These are phyloP conservation scores for Ooceraea biroi DNA, from an alignment of 1,140 invertebrate genomes.

Conservation along the genomic window DNA sequence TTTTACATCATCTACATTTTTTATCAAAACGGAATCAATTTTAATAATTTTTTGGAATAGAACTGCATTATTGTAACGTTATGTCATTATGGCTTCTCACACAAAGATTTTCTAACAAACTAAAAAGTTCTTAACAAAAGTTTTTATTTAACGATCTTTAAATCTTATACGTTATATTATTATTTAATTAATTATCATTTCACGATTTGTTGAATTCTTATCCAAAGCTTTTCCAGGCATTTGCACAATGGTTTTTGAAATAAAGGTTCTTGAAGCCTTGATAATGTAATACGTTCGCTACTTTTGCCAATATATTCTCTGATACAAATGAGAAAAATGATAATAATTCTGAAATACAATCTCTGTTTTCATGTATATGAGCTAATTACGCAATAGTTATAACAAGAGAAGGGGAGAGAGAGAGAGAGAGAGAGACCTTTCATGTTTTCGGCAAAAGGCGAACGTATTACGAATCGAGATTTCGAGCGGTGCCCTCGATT, in stretches of 20 bases:
- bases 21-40: background rate
- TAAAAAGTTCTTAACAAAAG: conserved; percentile 3
- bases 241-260: background rate
- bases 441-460: background rate
- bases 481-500: conserved; percentile 9
- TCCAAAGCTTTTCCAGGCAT: background rate
- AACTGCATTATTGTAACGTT: conserved; percentile 1
- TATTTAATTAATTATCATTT: too few relatives aligned
- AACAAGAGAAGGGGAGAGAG: too few relatives aligned
- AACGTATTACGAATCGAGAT: conserved; percentile 25
- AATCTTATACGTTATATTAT: too few relatives aligned
- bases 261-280: background rate
- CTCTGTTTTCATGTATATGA: background rate
- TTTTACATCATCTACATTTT: background rate
- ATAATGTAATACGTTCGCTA: background rate
- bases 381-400: background rate
- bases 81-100: background rate
- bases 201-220: background rate
- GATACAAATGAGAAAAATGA: conserved; percentile 5
- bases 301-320: background rate
- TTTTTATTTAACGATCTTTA: background rate
- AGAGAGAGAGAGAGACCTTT: background rate
- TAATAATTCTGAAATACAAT: conserved; percentile 31
- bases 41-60: background rate
- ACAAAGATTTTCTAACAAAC: background rate